Conservation (phyloP, 2,888 invertebrate species). For the Listrodromus nycthemerus region DNA sequence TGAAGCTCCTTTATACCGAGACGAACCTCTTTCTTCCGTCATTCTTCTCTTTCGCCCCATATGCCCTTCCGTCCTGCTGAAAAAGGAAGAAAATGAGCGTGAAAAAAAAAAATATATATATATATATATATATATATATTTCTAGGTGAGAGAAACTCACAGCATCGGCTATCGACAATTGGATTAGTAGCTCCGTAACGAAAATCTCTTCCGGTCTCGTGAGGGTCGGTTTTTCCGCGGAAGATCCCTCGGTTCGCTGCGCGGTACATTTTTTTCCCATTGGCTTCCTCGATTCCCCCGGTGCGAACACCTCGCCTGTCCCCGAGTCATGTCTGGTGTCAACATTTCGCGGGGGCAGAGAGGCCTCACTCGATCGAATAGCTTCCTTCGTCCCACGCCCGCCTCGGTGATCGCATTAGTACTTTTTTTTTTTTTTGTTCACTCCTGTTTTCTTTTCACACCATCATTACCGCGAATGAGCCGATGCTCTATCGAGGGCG, state of each 20-base stretch:
- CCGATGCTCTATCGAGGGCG: not conserved
- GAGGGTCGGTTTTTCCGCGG: slow-evolving; percentile 4
- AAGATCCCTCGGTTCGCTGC: slow-evolving; percentile 3
- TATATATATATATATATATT: slow-evolving; percentile 22
- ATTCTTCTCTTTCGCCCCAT: not conserved
- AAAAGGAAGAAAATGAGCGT: not conserved
- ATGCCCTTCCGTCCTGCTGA: not conserved
- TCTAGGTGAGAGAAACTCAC: slow-evolving; percentile 24
- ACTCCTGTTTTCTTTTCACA: not conserved
- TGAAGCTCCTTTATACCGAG: not conserved
- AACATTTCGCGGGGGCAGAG: not conserved
- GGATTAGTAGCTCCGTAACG: slow-evolving; percentile 54
- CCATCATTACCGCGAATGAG: not conserved
- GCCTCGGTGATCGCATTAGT: not conserved
- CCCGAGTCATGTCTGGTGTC: slow-evolving; percentile 6
- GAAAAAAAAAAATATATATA: slow-evolving; percentile 28
- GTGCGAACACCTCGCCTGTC: not conserved
- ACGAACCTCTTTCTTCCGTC: not conserved
- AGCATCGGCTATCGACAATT: slow-evolving; percentile 48
- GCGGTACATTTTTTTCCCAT: not conserved
- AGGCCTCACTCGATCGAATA: slow-evolving; percentile 3
- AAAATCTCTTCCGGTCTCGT: slow-evolving; percentile 48
- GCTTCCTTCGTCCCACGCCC: slow-evolving; percentile 8
- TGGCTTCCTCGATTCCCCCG: not conserved
- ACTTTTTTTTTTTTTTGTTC: slow-evolving; percentile 10